Conservation (phyloP, 2,797 vertebrate species). For the Paramormyrops hopkinsi region DNA sequence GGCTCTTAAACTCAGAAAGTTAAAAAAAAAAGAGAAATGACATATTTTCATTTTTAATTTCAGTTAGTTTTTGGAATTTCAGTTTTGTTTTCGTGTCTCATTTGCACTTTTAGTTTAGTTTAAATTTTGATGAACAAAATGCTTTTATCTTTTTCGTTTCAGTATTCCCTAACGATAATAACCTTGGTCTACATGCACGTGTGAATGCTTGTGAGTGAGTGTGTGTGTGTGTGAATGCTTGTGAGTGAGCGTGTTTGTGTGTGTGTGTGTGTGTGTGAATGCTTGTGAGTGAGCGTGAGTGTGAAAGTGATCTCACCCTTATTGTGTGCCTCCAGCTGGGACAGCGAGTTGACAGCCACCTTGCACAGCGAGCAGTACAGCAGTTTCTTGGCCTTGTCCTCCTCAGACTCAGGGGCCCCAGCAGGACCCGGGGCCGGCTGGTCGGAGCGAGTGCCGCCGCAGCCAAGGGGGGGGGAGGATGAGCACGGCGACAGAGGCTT, state of each 20-base stretch:
- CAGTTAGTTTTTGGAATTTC: neutral
- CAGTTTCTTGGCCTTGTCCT: slow-evolving; percentile 76
- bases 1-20: neutral
- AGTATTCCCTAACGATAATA: neutral
- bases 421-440: slow-evolving; percentile 30
- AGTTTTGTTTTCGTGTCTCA: neutral
- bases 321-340: slow-evolving; percentile 81
- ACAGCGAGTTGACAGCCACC: slow-evolving; percentile 79
- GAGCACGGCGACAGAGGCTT: slow-evolving; percentile 31
- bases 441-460: slow-evolving; percentile 35
- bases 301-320: slow-evolving; percentile 61
- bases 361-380: slow-evolving; percentile 82
- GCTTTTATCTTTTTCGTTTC: neutral
- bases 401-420: slow-evolving; percentile 62
- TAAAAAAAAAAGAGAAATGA: neutral
- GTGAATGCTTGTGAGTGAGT: neutral
- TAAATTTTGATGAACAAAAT: neutral
- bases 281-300: neutral
- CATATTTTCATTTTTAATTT: neutral
- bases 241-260: neutral
- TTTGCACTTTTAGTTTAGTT: neutral
- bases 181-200: neutral
- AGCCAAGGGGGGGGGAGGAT: slow-evolving; percentile 34
- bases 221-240: too few relatives aligned
- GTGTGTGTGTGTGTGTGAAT: neutral